A percentile compares a stretch with the other conserved stretches of the same genome.
Evolutionary conservation across 1,140 invertebrate genomes (phyloP).

Genomic region (Formica selysi): DNA sequence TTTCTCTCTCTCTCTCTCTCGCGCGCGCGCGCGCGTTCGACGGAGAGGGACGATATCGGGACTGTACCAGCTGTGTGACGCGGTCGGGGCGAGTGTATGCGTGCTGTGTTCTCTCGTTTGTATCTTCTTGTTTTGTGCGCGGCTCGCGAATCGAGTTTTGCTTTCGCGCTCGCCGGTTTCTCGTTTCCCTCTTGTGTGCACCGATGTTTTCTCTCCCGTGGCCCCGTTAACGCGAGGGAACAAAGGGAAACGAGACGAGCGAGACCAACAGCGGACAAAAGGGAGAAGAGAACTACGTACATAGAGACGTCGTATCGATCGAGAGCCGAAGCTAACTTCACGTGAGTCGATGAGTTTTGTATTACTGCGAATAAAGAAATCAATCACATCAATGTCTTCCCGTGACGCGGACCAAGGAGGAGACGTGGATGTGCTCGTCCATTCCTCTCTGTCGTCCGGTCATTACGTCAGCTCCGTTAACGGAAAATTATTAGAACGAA

Average conservation of each 20-base stretch:
- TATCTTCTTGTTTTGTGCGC: constrained; percentile 22
- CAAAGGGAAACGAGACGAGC: constrained; percentile 65
- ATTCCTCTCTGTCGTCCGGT: background rate
- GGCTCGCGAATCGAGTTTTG: background rate
- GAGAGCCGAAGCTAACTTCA: constrained; percentile 65
- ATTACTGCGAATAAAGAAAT: background rate
- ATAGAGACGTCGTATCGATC: constrained; percentile 74
- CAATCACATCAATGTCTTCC: too few relatives aligned
- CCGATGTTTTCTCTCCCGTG: constrained; percentile 53
- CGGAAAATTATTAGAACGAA: background rate
- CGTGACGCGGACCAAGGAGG: background rate
- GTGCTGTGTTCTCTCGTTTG: constrained; percentile 37
- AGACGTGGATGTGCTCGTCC: background rate
- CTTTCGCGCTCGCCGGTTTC: constrained; percentile 23
- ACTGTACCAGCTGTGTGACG: constrained; percentile 48
- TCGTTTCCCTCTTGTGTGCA: constrained; percentile 50
- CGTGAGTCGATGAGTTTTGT: constrained; percentile 77
- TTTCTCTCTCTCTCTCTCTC: background rate
- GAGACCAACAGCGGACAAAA: constrained; percentile 32
- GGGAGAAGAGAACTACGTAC: constrained; percentile 13
- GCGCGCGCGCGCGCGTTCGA: background rate
- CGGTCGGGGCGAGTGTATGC: constrained; percentile 26
- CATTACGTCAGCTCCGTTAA: background rate
- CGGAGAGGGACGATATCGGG: constrained; percentile 2
- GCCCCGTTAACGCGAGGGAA: constrained; percentile 63